These are phyloP conservation scores for Chelonus insularis DNA, from an alignment of 1,140 invertebrate species.

Conservation along the genomic window DNA sequence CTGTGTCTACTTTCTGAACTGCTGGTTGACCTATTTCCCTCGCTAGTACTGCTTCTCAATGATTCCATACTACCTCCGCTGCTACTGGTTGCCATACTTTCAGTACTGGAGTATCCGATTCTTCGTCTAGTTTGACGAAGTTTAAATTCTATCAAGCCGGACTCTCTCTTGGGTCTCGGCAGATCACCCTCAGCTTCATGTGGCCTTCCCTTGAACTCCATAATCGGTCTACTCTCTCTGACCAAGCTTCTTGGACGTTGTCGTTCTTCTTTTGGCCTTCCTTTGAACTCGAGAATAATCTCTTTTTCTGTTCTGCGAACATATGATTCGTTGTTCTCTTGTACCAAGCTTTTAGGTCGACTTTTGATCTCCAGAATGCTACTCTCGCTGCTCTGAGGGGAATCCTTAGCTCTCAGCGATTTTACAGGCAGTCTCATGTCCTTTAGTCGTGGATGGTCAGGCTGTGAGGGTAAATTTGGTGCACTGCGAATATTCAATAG, in stretches of 20 bases:
- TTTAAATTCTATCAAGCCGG: slow-evolving; percentile 49
- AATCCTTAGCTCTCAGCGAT: slow-evolving; percentile 63
- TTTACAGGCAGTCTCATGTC: slow-evolving; percentile 71
- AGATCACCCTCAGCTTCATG: slow-evolving; percentile 46
- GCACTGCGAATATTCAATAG: slow-evolving; percentile 78
- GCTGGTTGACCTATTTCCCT: slow-evolving; percentile 78
- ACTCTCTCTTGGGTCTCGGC: slow-evolving; percentile 42
- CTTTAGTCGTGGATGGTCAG: slow-evolving; percentile 69
- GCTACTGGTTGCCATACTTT: slow-evolving; percentile 83
- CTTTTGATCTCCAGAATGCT: slow-evolving; percentile 67
- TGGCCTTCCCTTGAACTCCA: slow-evolving; percentile 71
- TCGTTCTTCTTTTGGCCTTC: slow-evolving; percentile 65
- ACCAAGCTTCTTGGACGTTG: slow-evolving; percentile 55
- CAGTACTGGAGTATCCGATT: slow-evolving; percentile 79
- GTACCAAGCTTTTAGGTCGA: slow-evolving; percentile 56
- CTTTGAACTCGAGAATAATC: slow-evolving; percentile 71
- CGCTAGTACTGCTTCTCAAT: slow-evolving; percentile 77
- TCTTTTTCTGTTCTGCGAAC: slow-evolving; percentile 62
- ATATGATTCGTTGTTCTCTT: slow-evolving; percentile 40
- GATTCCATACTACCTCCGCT: slow-evolving; percentile 85
- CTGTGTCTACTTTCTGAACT: slow-evolving; percentile 79
- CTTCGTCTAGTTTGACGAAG: slow-evolving; percentile 57
- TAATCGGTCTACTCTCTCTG: slow-evolving; percentile 64
- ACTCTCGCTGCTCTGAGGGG: slow-evolving; percentile 67
- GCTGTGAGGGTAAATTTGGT: slow-evolving; percentile 72